Base-by-base conservation (phyloP, 1,140 invertebrate species). In the Megalopta genalis region DNA sequence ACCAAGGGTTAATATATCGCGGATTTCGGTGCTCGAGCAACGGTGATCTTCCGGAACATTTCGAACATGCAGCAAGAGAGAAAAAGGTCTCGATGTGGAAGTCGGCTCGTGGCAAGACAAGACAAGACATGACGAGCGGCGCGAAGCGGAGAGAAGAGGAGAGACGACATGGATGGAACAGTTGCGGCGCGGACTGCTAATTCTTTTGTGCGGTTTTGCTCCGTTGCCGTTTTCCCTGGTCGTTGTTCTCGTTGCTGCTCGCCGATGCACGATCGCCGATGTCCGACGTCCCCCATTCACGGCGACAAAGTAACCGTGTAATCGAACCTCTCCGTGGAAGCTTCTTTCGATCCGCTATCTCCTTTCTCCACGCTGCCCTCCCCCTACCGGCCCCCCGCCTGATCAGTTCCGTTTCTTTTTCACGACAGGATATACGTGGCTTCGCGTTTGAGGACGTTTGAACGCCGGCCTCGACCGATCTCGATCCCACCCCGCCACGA, bases 231-330 rank as follows among this genome's bases (percentile, higher is more conserved):
- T 69, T 71, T 76, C 67, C 76, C 71, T 67, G 77, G 69, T 82
- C 84, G 72, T 82, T 77, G 54, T 82, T 76, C 74, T 66, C 80
- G 80, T 71, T 81, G 71, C 59, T 63, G 60, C 27, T 64, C 25
- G 70, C 46, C 54, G 82, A 83, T 85, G 76, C 82, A 80, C 83
- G 79, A 85, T 76, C 65, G 7, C 39, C 39, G 16, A n/a, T 70
- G 23, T 32, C 73, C 63, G 42, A 23, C 69, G 80, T 74, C 67
- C 27, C 69, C 86, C 82, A 90, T 90, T 89, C 80, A 86, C 77
- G 84, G 77, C 76, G 85, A 84, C 88, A 91, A 90, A 91, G 90
- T 90, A 91, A 90, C 83, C 90, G 87, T 91, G 88, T 90, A 91
- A 91, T 91, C 83, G 84, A 83, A 84, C 87, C 86, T 74, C 70